Evolutionary conservation across 2,797 vertebrate species (phyloP).

Genomic region (Toxotes lorentzi): DNA sequence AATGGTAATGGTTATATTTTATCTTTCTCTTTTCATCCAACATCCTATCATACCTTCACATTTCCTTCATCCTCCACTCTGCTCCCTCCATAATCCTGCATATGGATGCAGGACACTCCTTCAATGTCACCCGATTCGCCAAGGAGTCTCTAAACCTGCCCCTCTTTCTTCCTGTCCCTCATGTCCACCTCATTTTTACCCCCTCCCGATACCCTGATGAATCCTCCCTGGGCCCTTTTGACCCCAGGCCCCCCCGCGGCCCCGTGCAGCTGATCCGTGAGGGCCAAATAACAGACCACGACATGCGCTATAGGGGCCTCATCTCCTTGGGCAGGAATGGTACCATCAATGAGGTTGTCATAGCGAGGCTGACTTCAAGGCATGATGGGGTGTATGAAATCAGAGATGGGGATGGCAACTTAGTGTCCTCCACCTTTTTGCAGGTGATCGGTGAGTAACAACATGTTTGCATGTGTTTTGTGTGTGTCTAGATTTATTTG

Average conservation of each 20-base stretch:
- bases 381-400: constrained; percentile 81
- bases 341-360: constrained; percentile 66
- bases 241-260: constrained; percentile 68
- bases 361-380: constrained; percentile 67
- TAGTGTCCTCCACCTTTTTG: constrained; percentile 80
- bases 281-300: constrained; percentile 71
- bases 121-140: constrained; percentile 77
- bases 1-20: constrained; percentile 41
- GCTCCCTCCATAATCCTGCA: constrained; percentile 31
- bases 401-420: constrained; percentile 75
- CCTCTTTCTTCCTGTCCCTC: constrained; percentile 78
- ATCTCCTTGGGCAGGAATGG: constrained; percentile 73
- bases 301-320: constrained; percentile 74
- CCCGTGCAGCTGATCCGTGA: constrained; percentile 75
- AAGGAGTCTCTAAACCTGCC: constrained; percentile 81
- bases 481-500: neutral
- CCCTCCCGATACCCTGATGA: constrained; percentile 65
- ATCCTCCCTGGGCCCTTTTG: constrained; percentile 69
- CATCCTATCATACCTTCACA: constrained; percentile 15
- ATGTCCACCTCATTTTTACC: constrained; percentile 79
- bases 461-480: neutral
- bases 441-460: constrained; percentile 76
- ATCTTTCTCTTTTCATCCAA: constrained; percentile 40
- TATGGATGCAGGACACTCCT: constrained; percentile 71
- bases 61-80: constrained; percentile 20